phyloP scores from a whole-genome alignment of 2,888 invertebrate species.

The Eretmocerus hayati region DNA sequence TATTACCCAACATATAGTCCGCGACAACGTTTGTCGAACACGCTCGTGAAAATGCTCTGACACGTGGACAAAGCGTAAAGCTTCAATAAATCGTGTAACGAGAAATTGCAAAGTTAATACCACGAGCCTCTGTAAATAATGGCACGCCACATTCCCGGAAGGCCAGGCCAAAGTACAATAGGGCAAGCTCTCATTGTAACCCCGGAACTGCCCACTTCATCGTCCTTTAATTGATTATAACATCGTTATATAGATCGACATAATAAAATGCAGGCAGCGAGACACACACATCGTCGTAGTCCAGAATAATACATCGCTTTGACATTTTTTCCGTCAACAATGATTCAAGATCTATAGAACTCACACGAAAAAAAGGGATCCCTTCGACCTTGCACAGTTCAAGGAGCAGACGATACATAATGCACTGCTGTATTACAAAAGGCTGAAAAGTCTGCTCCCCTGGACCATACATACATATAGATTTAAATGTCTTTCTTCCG shows the following conservation, averaged over 20 bases:
- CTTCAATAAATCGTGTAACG: too few relatives aligned
- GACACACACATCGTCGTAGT: conserved; percentile 1
- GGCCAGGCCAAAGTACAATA: neutral
- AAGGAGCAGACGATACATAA: neutral
- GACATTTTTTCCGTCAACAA: conserved; percentile 19
- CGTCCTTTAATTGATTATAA: conserved; percentile 23
- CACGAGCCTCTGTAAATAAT: too few relatives aligned
- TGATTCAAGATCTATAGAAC: neutral
- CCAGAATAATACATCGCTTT: conserved; percentile 13
- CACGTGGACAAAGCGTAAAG: too few relatives aligned
- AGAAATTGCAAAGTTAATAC: too few relatives aligned
- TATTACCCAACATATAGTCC: too few relatives aligned
- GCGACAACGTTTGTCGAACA: too few relatives aligned
- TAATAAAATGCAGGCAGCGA: conserved; percentile 11
- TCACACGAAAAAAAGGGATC: neutral
- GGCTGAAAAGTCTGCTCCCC: neutral
- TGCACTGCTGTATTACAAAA: neutral
- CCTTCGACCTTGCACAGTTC: too few relatives aligned
- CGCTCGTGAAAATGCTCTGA: too few relatives aligned
- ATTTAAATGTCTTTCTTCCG: conserved; percentile 24
- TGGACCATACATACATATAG: neutral
- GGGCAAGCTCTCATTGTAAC: neutral
- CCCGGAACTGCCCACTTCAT: too few relatives aligned
- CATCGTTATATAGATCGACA: conserved; percentile 15
- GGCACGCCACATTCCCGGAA: too few relatives aligned